phyloP scores from a whole-genome alignment of 2,113 vertebrate species.

The Leucosticte australis region DNA sequence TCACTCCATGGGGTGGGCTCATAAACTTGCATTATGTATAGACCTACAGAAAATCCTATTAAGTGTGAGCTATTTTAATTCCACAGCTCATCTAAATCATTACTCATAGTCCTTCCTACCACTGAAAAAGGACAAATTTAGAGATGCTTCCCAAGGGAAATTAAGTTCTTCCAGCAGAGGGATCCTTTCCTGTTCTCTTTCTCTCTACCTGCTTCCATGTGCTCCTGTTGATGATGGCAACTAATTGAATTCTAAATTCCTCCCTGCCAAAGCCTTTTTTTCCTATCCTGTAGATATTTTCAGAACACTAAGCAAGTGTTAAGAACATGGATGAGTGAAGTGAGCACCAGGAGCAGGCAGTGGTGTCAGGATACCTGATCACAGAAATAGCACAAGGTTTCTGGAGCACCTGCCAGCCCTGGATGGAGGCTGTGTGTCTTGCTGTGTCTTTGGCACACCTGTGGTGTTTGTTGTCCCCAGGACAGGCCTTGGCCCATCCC shows the following conservation, averaged over 20 bases:
- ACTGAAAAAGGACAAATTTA: neutral
- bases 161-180: neutral
- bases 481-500: neutral
- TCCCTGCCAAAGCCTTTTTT: neutral
- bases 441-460: neutral
- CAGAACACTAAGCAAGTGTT: neutral
- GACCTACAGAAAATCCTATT: neutral
- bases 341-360: neutral
- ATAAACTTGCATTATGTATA: neutral
- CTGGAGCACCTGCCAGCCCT: neutral
- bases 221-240: neutral
- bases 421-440: rapidly evolving
- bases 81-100: neutral
- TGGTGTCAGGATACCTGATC: neutral
- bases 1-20: neutral
- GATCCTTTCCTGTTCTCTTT: neutral
- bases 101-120: neutral
- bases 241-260: neutral
- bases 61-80: neutral
- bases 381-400: neutral
- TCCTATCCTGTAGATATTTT: neutral
- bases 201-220: neutral
- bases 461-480: rapidly evolving
- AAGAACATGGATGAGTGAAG: neutral
- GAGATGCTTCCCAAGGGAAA: neutral